Evolutionary conservation across 2,888 invertebrate species (phyloP), one percentile per base, ranked within the genome.

Genomic region (Argynnis bischoffii): DNA sequence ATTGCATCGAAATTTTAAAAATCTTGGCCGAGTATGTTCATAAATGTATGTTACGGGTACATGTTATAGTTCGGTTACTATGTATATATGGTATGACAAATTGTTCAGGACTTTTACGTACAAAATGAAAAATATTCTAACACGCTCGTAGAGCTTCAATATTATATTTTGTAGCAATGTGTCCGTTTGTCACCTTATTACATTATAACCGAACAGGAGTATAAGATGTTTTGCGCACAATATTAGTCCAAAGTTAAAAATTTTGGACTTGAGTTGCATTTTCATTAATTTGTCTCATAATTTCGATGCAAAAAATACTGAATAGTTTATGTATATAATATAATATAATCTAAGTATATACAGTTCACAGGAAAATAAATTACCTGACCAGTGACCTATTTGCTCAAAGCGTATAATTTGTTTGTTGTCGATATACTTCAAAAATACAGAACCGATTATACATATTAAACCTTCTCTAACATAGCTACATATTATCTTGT

Each of bases 301-400:
- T 59, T 48, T 48, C 26, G 26, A 48, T 48, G 16, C 26, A 48
- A 59, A 59, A 61, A 51, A 18, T 18, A 18, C 41, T 15, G 3
- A 61, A 31, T 31, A 50, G 5, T 64, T 15, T 47, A n/a, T 48
- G 21, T 48, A 26, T 59, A 59, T 26, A 26, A 48, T 48, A 57
- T 21, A 59, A 48, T 59, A 48, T 48, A 21, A 26, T 64, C 16
- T 68, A 69, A 64, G 67, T 70, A 72, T 67, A 69, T 74, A 71
- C n/a, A n/a, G n/a, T n/a, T n/a, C n/a, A n/a, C n/a, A n/a, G n/a
- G n/a, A n/a, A n/a, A n/a, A n/a, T n/a, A n/a, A n/a, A n/a, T n/a
- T n/a, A n/a, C n/a, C n/a, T n/a, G n/a, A n/a, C n/a, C n/a, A n/a
- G n/a, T n/a, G n/a, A n/a, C n/a, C n/a, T n/a, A n/a, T n/a, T n/a